Evolutionary conservation across 1,140 invertebrate species (phyloP).

Genomic region (Steinernema khuongi): DNA sequence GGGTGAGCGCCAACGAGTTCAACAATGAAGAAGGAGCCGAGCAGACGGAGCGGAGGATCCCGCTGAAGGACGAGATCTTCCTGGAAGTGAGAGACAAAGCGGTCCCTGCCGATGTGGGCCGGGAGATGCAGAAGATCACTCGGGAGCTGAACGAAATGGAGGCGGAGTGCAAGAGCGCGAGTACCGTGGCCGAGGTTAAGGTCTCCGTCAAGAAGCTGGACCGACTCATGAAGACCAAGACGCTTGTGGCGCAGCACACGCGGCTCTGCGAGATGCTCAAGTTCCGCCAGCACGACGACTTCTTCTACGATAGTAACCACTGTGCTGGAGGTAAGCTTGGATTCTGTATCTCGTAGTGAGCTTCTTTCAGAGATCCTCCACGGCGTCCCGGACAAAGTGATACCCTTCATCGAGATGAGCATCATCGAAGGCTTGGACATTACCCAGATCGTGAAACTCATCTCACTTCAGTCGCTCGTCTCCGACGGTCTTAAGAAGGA

Average conservation of each 20-base stretch:
- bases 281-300: neutral
- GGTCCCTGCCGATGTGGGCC: constrained; percentile 17
- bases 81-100: constrained; percentile 25
- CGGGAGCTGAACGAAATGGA: constrained; percentile 27
- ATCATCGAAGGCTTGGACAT: neutral
- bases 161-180: neutral
- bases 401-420: constrained; percentile 1
- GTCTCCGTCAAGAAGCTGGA: neutral
- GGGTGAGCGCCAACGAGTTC: constrained; percentile 28
- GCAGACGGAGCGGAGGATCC: constrained; percentile 22
- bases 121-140: constrained; percentile 20
- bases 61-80: constrained; percentile 29
- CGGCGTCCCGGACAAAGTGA: neutral
- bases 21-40: constrained; percentile 24
- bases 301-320: neutral
- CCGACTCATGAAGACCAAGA: neutral
- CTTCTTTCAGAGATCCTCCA: neutral
- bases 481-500: neutral
- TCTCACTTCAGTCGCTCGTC: neutral
- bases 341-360: neutral
- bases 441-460: neutral
- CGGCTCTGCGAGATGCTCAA: neutral
- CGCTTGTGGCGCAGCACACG: neutral
- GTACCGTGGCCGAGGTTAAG: neutral
- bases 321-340: neutral